Base-by-base conservation (phyloP, 2,888 invertebrate species). In the Microctonus brassicae region DNA sequence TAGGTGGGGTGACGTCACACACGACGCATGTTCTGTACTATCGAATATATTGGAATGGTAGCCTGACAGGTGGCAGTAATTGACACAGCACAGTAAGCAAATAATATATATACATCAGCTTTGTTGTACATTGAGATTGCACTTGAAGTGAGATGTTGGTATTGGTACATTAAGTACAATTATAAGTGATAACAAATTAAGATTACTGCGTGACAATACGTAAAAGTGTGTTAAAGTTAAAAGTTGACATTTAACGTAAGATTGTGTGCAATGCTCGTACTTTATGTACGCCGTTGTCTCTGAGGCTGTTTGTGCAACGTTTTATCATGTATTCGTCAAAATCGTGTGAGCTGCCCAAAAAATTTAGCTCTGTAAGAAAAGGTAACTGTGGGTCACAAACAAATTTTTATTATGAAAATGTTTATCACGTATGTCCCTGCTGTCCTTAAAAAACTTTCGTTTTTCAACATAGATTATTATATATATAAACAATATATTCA, bases 1-100 rank as follows among this genome's bases (percentile, higher is more conserved):
- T n/a, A n/a, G 73, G 74, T 73, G 58, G 76, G 76, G 74, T 81
- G 81, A 81, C 80, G 81, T 81, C 82, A 81, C n/a, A 81, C n/a
- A n/a, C 80, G 80, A 83, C 83, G 83, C 83, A 81, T 82, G 82
- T 81, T 80, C 81, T 77, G 65, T 79, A 76, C 79, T 82, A 82
- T 83, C 81, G 83, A 82, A 83, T 84, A 83, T 83, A 83, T 81
- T 79, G 79, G 80, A 81, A 83, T 86, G n/a, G n/a, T n/a, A n/a
- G n/a, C n/a, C n/a, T n/a, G 86, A 85, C 86, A 86, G 85, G 86
- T 86, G 85, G 85, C 79, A 77, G 78, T 73, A n/a, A n/a, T n/a
- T n/a, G n/a, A 64, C 70, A 72, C 72, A 63, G 70, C 74, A 66
- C 70, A 69, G 70, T 52, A n/a, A n/a, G n/a, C n/a, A n/a, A n/a